Evolutionary conservation across 2,797 vertebrate genomes (phyloP), one percentile per base, ranked within the genome.

Genomic region (Echeneis naucrates): DNA sequence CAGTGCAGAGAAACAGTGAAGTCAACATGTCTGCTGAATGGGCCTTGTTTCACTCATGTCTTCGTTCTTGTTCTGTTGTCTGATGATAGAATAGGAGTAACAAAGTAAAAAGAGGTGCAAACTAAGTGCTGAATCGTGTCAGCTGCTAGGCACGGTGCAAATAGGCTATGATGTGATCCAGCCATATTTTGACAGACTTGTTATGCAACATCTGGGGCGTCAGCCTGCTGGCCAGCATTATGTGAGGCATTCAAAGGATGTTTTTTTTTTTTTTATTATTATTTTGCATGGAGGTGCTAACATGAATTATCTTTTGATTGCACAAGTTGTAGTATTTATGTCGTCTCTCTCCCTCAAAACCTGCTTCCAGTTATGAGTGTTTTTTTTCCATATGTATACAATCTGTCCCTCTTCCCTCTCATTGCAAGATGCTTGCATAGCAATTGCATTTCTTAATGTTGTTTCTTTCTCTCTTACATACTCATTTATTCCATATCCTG

Each of bases 301-400:
- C 72, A 82, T 80, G 77, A 87, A 73, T 85, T 81, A 86, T 83
- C 75, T 58, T 84, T 72, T 21, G 65, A 72, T 82, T 73, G 59
- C 81, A 69, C 58, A 70, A 81, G 63, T 73, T 71, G 48, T n/a
- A 72, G 38, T 82, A 80, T 84, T 84, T 58, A 78, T 66, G 66
- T 73, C 19, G 11, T 80, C 54, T 61, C 45, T 54, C 50, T 57
- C 66, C 69, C 75, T 73, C 59, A 48, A 56, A 80, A 67, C 62
- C 67, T 63, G 50, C n/a, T 47, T 66, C 66, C 64, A 75, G 76
- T 47, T 45, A 75, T 8, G 17, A 78, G 56, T 60, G 17, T 68
- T 19, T 72, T 78, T 73, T 68, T 62, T 57, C 1, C 5, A 19
- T n/a, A n/a, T n/a, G n/a, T n/a, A n/a, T n/a, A 8, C 8, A 53